A percentile compares a stretch with the other conserved stretches of the same genome.
These are phyloP conservation scores for Heliconius congener DNA, from an alignment of 1,140 invertebrate genomes.

Conservation along the genomic window DNA sequence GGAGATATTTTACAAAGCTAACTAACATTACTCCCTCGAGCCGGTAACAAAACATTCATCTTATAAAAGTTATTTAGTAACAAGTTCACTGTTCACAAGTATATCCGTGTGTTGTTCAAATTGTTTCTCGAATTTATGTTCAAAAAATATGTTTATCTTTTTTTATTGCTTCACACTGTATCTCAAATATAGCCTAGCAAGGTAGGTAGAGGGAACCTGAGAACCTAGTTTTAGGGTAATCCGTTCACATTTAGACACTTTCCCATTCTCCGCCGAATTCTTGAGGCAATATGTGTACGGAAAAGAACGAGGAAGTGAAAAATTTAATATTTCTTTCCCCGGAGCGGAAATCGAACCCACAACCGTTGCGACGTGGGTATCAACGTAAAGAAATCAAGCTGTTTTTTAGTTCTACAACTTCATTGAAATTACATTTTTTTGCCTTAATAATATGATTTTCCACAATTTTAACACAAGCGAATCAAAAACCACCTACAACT, in stretches of 20 bases:
- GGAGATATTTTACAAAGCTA: conserved; percentile 10
- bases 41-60: neutral
- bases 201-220: neutral
- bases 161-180: neutral
- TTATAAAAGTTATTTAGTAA: neutral
- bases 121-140: neutral
- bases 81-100: neutral
- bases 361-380: neutral
- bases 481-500: neutral
- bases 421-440: neutral
- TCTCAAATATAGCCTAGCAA: neutral
- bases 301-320: no score
- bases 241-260: neutral
- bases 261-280: no score
- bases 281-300: no score
- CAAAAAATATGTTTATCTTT: neutral
- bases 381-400: neutral
- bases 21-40: conserved; percentile 11
- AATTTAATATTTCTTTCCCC: no score
- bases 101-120: neutral
- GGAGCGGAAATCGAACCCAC: no score
- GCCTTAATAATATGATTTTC: neutral
- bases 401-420: no score
- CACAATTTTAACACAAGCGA: neutral
- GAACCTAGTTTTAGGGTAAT: neutral